phyloP scores from a whole-genome alignment of 2,888 invertebrate species.

The Hymenopus coronatus region DNA sequence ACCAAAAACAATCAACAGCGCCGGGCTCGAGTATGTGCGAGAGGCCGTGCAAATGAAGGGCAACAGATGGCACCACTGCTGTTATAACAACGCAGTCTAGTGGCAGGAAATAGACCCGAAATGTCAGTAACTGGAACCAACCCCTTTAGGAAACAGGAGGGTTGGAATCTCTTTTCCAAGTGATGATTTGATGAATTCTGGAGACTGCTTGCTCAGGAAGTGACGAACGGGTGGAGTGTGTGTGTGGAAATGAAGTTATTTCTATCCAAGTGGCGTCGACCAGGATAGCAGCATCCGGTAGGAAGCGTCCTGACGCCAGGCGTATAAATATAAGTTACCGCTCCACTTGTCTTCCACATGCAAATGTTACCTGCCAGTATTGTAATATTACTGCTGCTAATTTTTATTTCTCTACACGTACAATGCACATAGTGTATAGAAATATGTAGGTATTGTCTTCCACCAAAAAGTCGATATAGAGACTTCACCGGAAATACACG shows the following conservation, averaged over 20 bases:
- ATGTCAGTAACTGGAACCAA: background rate
- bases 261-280: background rate
- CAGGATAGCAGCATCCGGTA: background rate
- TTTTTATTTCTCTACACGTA: no score
- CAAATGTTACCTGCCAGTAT: background rate
- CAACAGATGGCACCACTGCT: background rate
- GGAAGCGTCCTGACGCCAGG: background rate
- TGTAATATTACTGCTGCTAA: no score
- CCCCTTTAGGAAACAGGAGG: background rate
- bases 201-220: background rate
- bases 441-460: no score
- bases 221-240: background rate
- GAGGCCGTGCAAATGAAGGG: background rate
- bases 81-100: background rate
- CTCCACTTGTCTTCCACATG: background rate
- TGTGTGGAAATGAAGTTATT: slow-evolving; percentile 2
- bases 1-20: background rate
- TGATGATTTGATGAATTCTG: background rate
- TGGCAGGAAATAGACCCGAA: background rate
- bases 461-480: no score
- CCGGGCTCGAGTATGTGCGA: background rate
- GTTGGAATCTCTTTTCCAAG: background rate
- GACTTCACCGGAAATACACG: no score
- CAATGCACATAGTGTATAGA: no score
- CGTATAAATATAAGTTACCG: background rate